phyloP scores from a whole-genome alignment of 2,888 invertebrate genomes.

The Drosophila affinis region DNA sequence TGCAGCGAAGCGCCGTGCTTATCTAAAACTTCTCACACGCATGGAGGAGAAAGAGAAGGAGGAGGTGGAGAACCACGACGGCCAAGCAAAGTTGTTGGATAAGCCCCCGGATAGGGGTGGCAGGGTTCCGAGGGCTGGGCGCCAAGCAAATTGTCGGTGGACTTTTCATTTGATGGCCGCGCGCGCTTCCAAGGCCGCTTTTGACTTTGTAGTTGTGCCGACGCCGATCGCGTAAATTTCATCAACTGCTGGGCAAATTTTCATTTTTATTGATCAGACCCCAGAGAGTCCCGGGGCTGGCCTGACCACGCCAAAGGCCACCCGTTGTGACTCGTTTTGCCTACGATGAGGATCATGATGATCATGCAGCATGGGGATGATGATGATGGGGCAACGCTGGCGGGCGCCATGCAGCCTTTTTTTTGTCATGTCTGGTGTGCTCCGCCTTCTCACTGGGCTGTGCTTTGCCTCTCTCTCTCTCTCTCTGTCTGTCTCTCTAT shows the following conservation, averaged over 20 bases:
- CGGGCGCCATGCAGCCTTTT: slow-evolving; percentile 77
- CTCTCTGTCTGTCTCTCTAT: slow-evolving; percentile 13
- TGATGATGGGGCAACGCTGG: slow-evolving; percentile 60
- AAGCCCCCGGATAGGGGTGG: slow-evolving; percentile 16
- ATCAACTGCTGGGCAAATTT: slow-evolving; percentile 81
- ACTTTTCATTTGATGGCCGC: slow-evolving; percentile 46
- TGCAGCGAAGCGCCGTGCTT: slow-evolving; percentile 42
- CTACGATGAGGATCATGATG: slow-evolving; percentile 3
- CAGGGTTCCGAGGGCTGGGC: neutral
- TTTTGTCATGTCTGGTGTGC: slow-evolving; percentile 62
- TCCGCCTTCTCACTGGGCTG: slow-evolving; percentile 9
- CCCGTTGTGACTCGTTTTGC: slow-evolving; percentile 58
- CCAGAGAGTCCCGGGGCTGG: slow-evolving; percentile 6
- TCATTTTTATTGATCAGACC: slow-evolving; percentile 75
- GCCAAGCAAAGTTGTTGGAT: slow-evolving; percentile 15
- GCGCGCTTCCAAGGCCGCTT: slow-evolving; percentile 55
- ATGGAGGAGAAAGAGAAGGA: slow-evolving; percentile 29
- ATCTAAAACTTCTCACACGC: slow-evolving; percentile 80
- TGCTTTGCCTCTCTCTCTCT: neutral
- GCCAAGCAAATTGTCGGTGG: slow-evolving; percentile 47
- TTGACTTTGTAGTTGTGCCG: slow-evolving; percentile 72
- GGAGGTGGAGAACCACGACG: neutral
- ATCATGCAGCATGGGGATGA: slow-evolving; percentile 22
- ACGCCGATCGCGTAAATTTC: slow-evolving; percentile 79
- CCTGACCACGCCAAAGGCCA: slow-evolving; percentile 38